phyloP scores from a whole-genome alignment of 2,797 vertebrate species.

The Pantherophis vulpinus region DNA sequence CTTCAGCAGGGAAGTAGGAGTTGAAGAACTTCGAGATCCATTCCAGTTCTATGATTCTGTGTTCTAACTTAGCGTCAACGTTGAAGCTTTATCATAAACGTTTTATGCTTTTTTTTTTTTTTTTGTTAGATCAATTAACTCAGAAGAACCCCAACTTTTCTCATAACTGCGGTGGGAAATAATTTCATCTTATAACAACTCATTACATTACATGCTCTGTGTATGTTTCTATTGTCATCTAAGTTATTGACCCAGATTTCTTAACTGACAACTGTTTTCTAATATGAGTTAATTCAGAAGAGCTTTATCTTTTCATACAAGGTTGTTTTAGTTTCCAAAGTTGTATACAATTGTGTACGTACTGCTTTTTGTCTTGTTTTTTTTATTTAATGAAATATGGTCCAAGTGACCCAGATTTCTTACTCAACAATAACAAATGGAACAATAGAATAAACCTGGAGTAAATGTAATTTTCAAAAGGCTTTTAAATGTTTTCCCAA shows the following conservation, averaged over 20 bases:
- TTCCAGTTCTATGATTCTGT: background rate
- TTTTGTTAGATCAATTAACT: background rate
- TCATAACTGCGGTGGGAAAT: background rate
- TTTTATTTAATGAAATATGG: background rate
- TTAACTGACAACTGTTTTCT: background rate
- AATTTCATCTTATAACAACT: background rate
- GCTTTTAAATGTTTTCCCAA: background rate
- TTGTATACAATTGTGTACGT: background rate
- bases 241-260: background rate
- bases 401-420: background rate
- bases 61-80: background rate
- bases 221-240: background rate
- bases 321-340: background rate
- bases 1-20: background rate
- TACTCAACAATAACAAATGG: background rate
- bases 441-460: background rate
- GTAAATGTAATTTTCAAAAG: background rate
- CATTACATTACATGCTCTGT: background rate
- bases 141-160: background rate
- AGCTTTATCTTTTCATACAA: background rate
- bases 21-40: background rate
- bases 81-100: background rate
- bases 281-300: background rate
- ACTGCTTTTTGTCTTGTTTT: background rate
- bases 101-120: background rate